Conservation (phyloP, 2,888 invertebrate species). For the Chloromyia formosa region DNA sequence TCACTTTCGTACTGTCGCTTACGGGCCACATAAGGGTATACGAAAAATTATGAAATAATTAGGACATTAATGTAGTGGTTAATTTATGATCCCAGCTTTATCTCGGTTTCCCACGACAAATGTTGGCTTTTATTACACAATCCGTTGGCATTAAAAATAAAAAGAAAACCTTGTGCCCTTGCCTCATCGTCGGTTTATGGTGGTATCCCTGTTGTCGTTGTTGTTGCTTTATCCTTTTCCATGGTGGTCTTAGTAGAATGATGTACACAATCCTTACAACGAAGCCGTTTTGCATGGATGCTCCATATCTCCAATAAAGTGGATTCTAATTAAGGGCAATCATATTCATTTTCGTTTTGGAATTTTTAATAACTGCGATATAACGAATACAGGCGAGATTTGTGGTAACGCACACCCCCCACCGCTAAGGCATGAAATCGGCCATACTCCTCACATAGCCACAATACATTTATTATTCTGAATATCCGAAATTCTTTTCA, state of each 20-base stretch:
- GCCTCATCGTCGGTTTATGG: background rate
- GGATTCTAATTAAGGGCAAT: conserved; percentile 28
- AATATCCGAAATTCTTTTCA: conserved; percentile 29
- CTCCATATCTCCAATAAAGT: background rate
- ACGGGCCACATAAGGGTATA: background rate
- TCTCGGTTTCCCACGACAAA: background rate
- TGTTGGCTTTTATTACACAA: conserved; percentile 7
- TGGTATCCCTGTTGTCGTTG: no score
- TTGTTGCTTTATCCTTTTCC: no score
- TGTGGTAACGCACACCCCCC: background rate
- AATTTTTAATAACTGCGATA: conserved; percentile 25
- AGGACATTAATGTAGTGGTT: conserved; percentile 21
- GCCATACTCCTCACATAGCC: conserved; percentile 10
- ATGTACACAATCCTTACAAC: background rate
- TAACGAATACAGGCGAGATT: conserved; percentile 18
- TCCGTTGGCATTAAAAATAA: background rate
- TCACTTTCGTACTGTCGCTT: background rate
- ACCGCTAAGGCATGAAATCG: background rate
- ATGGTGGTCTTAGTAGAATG: no score
- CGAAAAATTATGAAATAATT: conserved; percentile 25
- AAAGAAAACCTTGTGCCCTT: background rate
- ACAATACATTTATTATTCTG: conserved; percentile 28
- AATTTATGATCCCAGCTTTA: conserved; percentile 21
- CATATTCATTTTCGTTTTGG: conserved; percentile 15
- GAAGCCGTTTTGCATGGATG: background rate